phyloP scores from a whole-genome alignment of 2,113 vertebrate genomes.

The Dicaeum eximium region DNA sequence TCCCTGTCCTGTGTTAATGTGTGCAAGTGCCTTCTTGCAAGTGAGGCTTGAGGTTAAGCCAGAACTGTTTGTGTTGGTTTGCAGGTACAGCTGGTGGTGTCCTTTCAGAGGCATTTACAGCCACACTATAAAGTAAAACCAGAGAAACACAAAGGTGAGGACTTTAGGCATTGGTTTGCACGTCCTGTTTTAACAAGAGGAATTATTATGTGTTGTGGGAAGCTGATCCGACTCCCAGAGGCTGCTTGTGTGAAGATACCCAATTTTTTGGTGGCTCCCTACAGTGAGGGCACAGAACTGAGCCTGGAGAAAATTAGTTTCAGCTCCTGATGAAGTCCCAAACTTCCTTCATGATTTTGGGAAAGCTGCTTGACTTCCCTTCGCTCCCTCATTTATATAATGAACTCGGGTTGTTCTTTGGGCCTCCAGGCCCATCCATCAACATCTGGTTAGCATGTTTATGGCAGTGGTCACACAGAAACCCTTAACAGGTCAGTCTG shows the following conservation, averaged over 20 bases:
- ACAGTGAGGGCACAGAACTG: neutral
- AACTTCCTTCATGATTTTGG: conserved; percentile 51
- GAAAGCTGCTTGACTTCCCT: conserved; percentile 49
- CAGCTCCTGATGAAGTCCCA: conserved; percentile 32
- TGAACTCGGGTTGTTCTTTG: neutral
- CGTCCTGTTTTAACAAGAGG: conserved; percentile 4
- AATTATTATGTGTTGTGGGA: conserved; percentile 53
- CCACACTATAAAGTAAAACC: conserved; percentile 13
- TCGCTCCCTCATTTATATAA: neutral
- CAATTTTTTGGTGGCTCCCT: conserved; percentile 19
- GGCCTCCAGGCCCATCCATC: conserved; percentile 44
- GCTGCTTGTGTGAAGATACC: conserved; percentile 33
- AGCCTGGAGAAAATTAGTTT: conserved; percentile 50
- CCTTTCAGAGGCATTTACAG: conserved; percentile 34
- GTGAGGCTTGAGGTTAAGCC: neutral
- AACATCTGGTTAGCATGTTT: conserved; percentile 60
- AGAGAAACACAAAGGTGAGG: conserved; percentile 3
- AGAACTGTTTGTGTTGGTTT: neutral
- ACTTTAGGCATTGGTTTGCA: neutral
- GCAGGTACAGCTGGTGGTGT: neutral
- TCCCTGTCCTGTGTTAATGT: neutral
- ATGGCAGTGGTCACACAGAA: conserved; percentile 5
- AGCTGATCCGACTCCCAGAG: conserved; percentile 46
- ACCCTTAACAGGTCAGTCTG: neutral
- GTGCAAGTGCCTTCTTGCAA: neutral